phyloP scores from a whole-genome alignment of 1,140 invertebrate species.

The Stenopsyche tienmushanensis region DNA sequence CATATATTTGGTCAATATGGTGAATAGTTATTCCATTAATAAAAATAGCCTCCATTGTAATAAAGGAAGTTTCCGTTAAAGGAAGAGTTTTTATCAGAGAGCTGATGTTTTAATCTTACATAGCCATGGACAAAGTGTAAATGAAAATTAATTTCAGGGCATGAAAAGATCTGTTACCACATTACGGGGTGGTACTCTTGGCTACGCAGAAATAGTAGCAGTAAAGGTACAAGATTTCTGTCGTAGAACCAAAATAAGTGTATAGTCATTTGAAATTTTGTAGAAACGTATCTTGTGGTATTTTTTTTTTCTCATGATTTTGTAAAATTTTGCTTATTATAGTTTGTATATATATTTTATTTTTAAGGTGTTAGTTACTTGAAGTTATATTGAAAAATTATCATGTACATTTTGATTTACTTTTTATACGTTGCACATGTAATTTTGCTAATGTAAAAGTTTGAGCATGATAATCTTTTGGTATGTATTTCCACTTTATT shows the following conservation, averaged over 20 bases:
- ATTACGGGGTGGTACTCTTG: conserved; percentile 79
- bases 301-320: too few species aligned
- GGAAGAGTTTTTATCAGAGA: not conserved
- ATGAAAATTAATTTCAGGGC: conserved; percentile 57
- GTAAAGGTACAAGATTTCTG: conserved; percentile 74
- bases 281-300: too few species aligned
- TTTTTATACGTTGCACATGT: too few species aligned
- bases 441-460: not conserved
- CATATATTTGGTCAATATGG: too few species aligned
- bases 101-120: not conserved
- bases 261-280: too few species aligned
- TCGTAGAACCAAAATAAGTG: not conserved
- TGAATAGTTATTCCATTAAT: too few species aligned
- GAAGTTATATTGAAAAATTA: not conserved
- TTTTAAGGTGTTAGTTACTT: not conserved
- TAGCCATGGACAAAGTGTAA: not conserved
- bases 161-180: conserved; percentile 92
- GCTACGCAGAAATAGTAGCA: conserved; percentile 92
- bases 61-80: not conserved
- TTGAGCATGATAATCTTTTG: not conserved
- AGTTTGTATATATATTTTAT: conserved; percentile 2
- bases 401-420: too few species aligned
- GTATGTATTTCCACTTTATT: conserved; percentile 15
- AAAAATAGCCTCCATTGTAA: too few species aligned
- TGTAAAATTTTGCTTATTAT: too few species aligned